Evolutionary conservation across 2,888 invertebrate species (phyloP), one percentile per base, ranked within the genome.

Genomic region (Elysia crispata): DNA sequence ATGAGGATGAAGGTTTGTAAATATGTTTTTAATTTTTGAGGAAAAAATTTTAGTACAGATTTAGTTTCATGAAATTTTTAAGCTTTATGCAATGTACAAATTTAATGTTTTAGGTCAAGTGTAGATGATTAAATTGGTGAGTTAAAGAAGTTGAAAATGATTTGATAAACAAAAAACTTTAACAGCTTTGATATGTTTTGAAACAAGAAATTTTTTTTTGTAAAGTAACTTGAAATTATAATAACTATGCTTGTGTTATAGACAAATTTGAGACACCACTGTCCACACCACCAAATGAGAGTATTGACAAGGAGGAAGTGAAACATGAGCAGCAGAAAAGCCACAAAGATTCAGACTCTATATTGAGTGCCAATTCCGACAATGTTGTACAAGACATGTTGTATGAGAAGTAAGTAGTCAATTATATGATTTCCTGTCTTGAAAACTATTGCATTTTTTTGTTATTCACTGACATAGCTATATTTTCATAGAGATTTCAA

Each of bases 391-490:
- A 79, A 87, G 94, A 95, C 77, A 95, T 94, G 90, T 92, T 96
- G 13, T 96, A 96, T 90, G 96, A 96, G 89, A 95, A 94, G 90
- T 97, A 95, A 89, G 94, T 83, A 23, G 18, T 49, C 6, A 20
- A 13, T 20, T 5, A 13, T 41, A 28, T 67, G 25, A 28, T 0
- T 20, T 28, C 23, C 11, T 33, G 0, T 50, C 18, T 15, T 54
- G 0, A 0, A 41, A 41, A 41, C 3, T 6, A 41, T 41, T 6
- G 41, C 41, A 41, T 41, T 41, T n/a, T n/a, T n/a, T n/a, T n/a
- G n/a, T n/a, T n/a, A n/a, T n/a, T 11, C 41, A 41, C 41, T 6
- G 41, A 41, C 11, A 11, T 6, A 41, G 11, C 41, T n/a, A 30
- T 20, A 15, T 13, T 1, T 33, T 13, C 3, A 20, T 20, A 31